Percentiles rank a stretch among this genome's conserved stretches.
These are phyloP conservation scores for Melipona quadrifasciata DNA, from an alignment of 1,140 invertebrate genomes.

Conservation along the genomic window DNA sequence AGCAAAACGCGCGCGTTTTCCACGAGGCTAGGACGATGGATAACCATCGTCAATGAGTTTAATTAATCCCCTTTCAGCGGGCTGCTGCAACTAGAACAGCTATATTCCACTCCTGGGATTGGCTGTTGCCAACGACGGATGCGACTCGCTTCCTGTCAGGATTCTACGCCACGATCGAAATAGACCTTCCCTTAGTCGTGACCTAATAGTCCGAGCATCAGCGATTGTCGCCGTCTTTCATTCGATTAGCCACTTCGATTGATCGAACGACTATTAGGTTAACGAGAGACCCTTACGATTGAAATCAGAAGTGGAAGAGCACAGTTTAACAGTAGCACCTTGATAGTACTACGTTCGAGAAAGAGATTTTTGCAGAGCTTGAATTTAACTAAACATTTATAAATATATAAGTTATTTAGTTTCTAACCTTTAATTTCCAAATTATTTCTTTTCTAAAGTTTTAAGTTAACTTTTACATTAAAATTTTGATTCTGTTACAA, in stretches of 20 bases:
- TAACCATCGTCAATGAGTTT: constrained; percentile 27
- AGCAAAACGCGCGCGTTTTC: not conserved
- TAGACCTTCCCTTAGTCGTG: not conserved
- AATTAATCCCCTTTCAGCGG: constrained; percentile 35
- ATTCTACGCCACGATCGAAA: not conserved
- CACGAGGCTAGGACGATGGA: not conserved
- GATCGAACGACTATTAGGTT: not conserved
- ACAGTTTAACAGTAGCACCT: not conserved
- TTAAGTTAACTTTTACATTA: no score
- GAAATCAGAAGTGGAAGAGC: not conserved
- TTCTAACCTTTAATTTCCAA: no score
- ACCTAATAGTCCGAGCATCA: not conserved
- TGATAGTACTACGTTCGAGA: no score
- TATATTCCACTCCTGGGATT: constrained; percentile 3
- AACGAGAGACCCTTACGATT: not conserved
- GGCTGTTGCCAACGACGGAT: constrained; percentile 22
- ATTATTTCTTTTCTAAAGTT: no score
- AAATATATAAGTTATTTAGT: no score
- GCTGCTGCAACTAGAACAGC: constrained; percentile 12
- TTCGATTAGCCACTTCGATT: constrained; percentile 25
- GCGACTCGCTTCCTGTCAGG: constrained; percentile 39
- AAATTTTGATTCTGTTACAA: no score
- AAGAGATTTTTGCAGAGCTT: no score
- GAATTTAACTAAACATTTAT: no score
- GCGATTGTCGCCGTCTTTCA: constrained; percentile 1